Conservation (phyloP, 2,797 vertebrate genomes). For the Pseudotriccus pelzelni region DNA sequence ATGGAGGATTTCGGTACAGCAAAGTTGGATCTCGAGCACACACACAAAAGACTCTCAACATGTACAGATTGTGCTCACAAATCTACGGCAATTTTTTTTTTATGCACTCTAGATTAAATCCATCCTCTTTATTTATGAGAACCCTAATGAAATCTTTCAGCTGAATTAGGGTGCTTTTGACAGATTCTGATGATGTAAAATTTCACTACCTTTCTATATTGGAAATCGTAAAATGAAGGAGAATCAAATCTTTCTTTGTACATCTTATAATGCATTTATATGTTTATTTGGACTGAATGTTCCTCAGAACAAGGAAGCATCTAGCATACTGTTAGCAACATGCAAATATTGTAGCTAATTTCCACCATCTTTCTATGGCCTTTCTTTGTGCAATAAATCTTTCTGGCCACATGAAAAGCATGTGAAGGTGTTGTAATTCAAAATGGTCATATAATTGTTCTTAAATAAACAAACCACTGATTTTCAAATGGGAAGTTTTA, state of each 20-base stretch:
- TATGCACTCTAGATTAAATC: not conserved
- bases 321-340: not conserved
- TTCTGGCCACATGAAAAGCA: not conserved
- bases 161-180: not conserved
- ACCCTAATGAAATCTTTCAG: not conserved
- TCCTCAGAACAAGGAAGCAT: not conserved
- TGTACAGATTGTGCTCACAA: not conserved
- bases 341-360: not conserved
- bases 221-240: not conserved
- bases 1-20: not conserved
- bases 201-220: not conserved
- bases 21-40: not conserved
- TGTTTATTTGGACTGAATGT: not conserved
- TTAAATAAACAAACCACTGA: not conserved
- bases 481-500: constrained; percentile 8
- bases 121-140: not conserved
- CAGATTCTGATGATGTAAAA: not conserved
- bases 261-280: not conserved
- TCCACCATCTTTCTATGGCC: not conserved
- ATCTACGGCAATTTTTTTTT: not conserved
- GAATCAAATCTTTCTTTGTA: not conserved
- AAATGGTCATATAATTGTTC: not conserved
- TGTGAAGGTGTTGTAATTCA: not conserved
- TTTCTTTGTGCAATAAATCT: not conserved
- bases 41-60: not conserved